Conservation (phyloP, 2,888 invertebrate genomes). For the Melanostoma mellinum region DNA sequence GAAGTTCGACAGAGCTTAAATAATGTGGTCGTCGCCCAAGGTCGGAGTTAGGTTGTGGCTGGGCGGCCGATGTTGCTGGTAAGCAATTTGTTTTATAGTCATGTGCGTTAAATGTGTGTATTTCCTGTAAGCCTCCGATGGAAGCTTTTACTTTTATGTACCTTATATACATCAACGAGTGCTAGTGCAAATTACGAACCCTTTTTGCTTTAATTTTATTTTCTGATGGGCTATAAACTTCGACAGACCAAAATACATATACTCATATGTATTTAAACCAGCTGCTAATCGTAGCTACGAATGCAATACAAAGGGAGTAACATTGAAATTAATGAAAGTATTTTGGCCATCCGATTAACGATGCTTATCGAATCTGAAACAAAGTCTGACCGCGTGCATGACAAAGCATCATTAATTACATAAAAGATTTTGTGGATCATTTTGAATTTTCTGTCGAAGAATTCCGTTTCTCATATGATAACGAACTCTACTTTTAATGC, state of each 20-base stretch:
- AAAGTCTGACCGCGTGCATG: constrained; percentile 14
- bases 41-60: constrained; percentile 2
- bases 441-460: constrained; percentile 35
- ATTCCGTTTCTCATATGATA: constrained; percentile 4
- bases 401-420: constrained; percentile 54
- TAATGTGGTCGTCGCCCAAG: constrained; percentile 44
- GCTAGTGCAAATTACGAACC: constrained; percentile 39
- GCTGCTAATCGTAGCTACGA: constrained; percentile 57
- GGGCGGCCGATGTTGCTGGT: constrained; percentile 34
- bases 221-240: constrained; percentile 51
- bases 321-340: constrained; percentile 35
- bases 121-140: constrained; percentile 40
- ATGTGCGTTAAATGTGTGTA: constrained; percentile 67
- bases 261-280: neutral
- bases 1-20: constrained; percentile 70
- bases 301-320: constrained; percentile 47
- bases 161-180: neutral
- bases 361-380: constrained; percentile 46
- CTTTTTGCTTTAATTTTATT: constrained; percentile 53
- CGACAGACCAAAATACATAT: constrained; percentile 45
- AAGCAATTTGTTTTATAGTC: constrained; percentile 70
- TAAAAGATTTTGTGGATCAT: constrained; percentile 42
- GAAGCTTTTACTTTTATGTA: constrained; percentile 31
- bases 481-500: constrained; percentile 42
- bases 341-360: constrained; percentile 41